These are phyloP conservation scores for Cuniculus paca DNA, from an alignment of 2,797 vertebrate genomes.

Conservation along the genomic window DNA sequence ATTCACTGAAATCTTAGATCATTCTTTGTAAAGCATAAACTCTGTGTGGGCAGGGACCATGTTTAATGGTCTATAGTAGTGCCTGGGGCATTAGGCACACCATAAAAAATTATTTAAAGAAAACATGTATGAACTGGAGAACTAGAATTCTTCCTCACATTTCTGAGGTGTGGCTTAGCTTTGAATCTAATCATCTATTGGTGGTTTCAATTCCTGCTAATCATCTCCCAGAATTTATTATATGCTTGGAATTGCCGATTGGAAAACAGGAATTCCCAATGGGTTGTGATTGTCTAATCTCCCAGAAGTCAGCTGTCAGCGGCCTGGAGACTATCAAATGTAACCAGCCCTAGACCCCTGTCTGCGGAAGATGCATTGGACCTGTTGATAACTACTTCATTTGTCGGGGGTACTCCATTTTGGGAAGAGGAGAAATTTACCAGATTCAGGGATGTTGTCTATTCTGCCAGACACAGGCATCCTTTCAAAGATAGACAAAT, in stretches of 20 bases:
- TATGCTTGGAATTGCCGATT: not conserved
- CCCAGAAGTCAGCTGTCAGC: not conserved
- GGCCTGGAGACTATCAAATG: not conserved
- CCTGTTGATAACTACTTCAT: not conserved
- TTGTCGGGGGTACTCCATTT: not conserved
- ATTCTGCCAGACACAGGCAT: not conserved
- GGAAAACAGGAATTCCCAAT: not conserved
- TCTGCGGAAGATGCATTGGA: not conserved
- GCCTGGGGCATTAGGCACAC: not conserved
- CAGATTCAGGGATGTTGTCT: not conserved
- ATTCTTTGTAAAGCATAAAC: not conserved
- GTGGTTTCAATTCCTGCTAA: not conserved
- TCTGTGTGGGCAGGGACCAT: not conserved
- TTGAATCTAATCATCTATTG: not conserved
- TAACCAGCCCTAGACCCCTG: no score
- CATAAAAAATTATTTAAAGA: not conserved
- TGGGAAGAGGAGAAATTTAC: not conserved
- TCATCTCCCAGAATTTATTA: not conserved
- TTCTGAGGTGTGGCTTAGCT: not conserved
- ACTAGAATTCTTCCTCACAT: not conserved
- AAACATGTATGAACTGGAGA: not conserved
- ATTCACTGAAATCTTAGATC: not conserved
- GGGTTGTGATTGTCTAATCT: not conserved
- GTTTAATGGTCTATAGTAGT: not conserved
- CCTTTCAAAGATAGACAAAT: not conserved